phyloP scores from a whole-genome alignment of 92 coral and sea anemone genomes.

The Palythoa heliodiscus region DNA sequence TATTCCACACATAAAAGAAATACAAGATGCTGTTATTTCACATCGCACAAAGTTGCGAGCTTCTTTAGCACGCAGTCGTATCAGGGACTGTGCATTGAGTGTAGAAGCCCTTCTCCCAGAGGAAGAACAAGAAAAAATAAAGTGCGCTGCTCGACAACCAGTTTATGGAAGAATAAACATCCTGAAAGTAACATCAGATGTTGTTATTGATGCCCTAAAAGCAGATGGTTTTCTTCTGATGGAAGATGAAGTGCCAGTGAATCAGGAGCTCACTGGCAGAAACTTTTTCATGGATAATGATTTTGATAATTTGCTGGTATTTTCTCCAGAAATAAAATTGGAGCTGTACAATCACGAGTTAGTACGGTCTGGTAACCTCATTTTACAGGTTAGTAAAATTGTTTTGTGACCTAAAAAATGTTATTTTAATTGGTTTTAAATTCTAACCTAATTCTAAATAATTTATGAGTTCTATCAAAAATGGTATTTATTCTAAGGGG shows the following conservation, averaged over 20 bases:
- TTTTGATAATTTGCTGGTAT: conserved; percentile 85
- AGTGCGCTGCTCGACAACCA: conserved; percentile 88
- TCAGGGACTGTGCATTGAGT: conserved; percentile 94
- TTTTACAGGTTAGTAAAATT: conserved; percentile 81
- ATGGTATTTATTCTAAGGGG: too few species aligned
- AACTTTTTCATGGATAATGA: conserved; percentile 81
- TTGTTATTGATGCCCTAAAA: conserved; percentile 61
- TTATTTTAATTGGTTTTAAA: too few species aligned
- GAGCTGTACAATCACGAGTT: conserved; percentile 86
- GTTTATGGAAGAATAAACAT: conserved; percentile 87
- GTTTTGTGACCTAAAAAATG: too few species aligned
- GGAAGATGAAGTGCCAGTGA: conserved; percentile 56
- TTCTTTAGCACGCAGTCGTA: conserved; percentile 89
- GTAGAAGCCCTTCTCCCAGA: conserved; percentile 96
- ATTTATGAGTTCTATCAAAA: too few species aligned
- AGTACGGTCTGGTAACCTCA: conserved; percentile 72
- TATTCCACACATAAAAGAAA: conserved; percentile 82
- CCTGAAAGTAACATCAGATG: conserved; percentile 66
- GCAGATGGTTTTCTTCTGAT: conserved; percentile 68
- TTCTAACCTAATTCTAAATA: too few species aligned
- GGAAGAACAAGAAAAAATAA: conserved; percentile 92
- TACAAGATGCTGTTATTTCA: conserved; percentile 79
- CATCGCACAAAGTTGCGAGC: conserved; percentile 92
- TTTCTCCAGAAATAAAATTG: conserved; percentile 84
- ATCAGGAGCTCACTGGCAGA: conserved; percentile 60